Conservation (phyloP, 1,140 invertebrate genomes). For the Bombus breviceps region DNA sequence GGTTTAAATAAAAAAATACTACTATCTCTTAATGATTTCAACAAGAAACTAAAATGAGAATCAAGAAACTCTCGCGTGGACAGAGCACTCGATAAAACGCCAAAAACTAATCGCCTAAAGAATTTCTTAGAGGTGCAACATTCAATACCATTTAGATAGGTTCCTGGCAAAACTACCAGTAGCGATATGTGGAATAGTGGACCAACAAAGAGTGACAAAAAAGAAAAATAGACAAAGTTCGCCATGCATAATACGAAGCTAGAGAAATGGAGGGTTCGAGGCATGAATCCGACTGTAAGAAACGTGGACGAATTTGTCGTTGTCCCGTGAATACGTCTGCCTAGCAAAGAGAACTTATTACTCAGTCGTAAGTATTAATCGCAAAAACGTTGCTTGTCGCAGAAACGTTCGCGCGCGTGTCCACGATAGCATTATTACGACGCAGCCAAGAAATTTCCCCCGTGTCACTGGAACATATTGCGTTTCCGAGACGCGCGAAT, state of each 20-base stretch:
- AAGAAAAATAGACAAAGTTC: background rate
- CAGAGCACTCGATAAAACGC: background rate
- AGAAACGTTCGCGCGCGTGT: background rate
- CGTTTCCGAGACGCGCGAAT: constrained; percentile 30
- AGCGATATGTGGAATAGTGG: background rate
- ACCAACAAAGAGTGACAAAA: background rate
- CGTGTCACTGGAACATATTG: constrained; percentile 31
- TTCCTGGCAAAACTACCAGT: background rate
- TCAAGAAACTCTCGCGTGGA: background rate
- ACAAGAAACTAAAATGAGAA: background rate
- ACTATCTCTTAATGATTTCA: background rate
- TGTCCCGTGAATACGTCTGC: constrained; percentile 4
- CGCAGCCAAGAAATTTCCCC: constrained; percentile 19
- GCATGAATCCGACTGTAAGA: constrained; percentile 25
- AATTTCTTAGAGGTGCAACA: background rate
- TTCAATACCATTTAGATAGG: background rate
- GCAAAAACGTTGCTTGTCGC: background rate
- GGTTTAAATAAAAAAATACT: background rate
- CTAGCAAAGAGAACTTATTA: constrained; percentile 33
- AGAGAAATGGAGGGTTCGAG: too few species aligned
- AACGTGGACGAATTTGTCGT: constrained; percentile 32
- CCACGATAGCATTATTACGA: constrained; percentile 38
- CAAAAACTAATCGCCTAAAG: background rate
- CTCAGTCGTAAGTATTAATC: constrained; percentile 21
- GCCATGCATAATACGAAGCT: background rate